Evolutionary conservation across 2,888 invertebrate genomes (phyloP).

Genomic region (Ichneumon xanthorius): DNA sequence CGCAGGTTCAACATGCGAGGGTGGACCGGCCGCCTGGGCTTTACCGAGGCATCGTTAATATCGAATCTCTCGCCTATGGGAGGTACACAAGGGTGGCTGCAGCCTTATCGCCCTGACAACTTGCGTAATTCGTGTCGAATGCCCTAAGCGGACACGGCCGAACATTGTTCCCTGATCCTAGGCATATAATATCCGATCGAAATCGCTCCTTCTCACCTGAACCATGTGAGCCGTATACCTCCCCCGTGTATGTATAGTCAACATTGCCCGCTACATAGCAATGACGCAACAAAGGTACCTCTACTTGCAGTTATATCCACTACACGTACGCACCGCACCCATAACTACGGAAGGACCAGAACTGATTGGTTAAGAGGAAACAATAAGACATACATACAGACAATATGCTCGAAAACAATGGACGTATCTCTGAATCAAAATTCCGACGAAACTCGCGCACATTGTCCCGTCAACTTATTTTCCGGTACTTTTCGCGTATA

Average conservation of each 20-base stretch:
- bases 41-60: slow-evolving; percentile 52
- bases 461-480: background rate
- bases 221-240: slow-evolving; percentile 37
- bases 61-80: slow-evolving; percentile 49
- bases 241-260: background rate
- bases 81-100: slow-evolving; percentile 13
- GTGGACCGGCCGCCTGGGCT: slow-evolving; percentile 27
- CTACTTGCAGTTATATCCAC: background rate
- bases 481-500: background rate
- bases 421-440: background rate
- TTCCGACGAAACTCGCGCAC: background rate
- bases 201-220: slow-evolving; percentile 59
- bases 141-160: slow-evolving; percentile 53
- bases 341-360: background rate
- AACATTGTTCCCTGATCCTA: slow-evolving; percentile 47
- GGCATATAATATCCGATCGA: slow-evolving; percentile 49
- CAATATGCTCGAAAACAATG: background rate
- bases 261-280: background rate
- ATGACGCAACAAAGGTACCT: background rate
- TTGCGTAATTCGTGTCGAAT: slow-evolving; percentile 65
- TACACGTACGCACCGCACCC: background rate
- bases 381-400: background rate
- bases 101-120: slow-evolving; percentile 60
- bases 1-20: slow-evolving; percentile 45
- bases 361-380: background rate